A percentile compares a stretch with the other conserved stretches of the same genome.
Evolutionary conservation across 1,140 invertebrate species (phyloP).

Genomic region (Probaryconus sp.): DNA sequence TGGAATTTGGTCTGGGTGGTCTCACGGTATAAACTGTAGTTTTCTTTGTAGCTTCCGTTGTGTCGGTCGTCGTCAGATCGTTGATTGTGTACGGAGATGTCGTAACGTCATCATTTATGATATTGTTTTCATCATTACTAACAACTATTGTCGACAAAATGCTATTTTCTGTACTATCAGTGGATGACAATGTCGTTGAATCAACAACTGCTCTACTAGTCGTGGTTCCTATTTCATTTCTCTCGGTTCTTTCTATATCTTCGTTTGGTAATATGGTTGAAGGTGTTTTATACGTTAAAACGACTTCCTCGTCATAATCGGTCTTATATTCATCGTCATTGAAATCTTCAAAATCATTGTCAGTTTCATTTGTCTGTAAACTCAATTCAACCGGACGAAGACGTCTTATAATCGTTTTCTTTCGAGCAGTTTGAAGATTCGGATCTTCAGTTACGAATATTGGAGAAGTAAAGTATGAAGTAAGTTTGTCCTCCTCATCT

Average conservation of each 20-base stretch:
- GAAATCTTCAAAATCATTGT: conserved; percentile 17
- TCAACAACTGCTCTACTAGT: conserved; percentile 11
- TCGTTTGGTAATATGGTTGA: neutral
- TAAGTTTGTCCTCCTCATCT: neutral
- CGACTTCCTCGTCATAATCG: no score
- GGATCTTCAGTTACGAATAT: conserved; percentile 13
- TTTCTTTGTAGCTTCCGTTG: conserved; percentile 17
- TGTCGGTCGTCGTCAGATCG: neutral
- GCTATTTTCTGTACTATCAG: conserved; percentile 21
- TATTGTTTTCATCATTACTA: conserved; percentile 34
- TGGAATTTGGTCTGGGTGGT: conserved; percentile 21
- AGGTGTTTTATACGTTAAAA: no score
- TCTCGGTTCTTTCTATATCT: conserved; percentile 9
- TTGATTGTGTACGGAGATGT: conserved; percentile 3
- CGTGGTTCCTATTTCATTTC: neutral
- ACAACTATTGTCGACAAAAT: conserved; percentile 7
- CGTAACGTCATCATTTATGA: conserved; percentile 20
- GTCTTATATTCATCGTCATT: no score
- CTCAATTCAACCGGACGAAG: conserved; percentile 54
- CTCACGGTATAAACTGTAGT: conserved; percentile 14
- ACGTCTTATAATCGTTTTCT: conserved; percentile 68
- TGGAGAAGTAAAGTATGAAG: conserved; percentile 1
- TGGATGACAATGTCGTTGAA: neutral
- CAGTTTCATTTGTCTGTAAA: conserved; percentile 1
- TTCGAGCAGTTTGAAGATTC: conserved; percentile 1